phyloP scores from a whole-genome alignment of 2,888 invertebrate species.

The Xestia c-nigrum region DNA sequence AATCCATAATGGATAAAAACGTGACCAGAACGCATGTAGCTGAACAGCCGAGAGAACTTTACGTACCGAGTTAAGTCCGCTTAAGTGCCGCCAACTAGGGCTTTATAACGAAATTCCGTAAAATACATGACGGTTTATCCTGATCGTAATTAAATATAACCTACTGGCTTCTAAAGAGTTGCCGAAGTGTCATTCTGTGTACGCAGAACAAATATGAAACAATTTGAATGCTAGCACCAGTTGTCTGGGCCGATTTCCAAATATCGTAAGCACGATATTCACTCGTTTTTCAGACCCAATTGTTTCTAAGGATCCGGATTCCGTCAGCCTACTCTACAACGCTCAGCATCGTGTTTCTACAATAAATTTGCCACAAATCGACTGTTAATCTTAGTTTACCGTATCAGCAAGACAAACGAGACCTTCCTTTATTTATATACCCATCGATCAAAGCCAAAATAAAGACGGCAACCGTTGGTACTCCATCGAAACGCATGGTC shows the following conservation, averaged over 20 bases:
- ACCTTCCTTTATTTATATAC: slow-evolving; percentile 57
- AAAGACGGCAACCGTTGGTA: slow-evolving; percentile 66
- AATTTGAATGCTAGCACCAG: background rate
- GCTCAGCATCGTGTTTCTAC: slow-evolving; percentile 7
- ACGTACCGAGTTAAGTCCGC: slow-evolving; percentile 51
- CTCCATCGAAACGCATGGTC: slow-evolving; percentile 55
- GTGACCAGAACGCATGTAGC: slow-evolving; percentile 67
- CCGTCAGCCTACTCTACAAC: slow-evolving; percentile 15
- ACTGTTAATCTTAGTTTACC: slow-evolving; percentile 58
- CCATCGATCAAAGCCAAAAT: slow-evolving; percentile 67
- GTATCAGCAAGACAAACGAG: slow-evolving; percentile 58
- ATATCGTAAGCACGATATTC: background rate
- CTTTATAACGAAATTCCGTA: slow-evolving; percentile 54
- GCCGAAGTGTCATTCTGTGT: background rate
- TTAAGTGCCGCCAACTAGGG: slow-evolving; percentile 62
- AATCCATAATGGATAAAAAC: slow-evolving; percentile 68
- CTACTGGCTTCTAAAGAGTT: background rate
- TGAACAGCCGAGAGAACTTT: slow-evolving; percentile 57
- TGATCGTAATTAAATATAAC: slow-evolving; percentile 23
- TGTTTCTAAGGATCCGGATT: slow-evolving; percentile 20
- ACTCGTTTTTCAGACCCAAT: slow-evolving; percentile 10
- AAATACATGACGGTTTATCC: slow-evolving; percentile 35
- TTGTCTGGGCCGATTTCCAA: background rate
- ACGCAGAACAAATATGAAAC: background rate
- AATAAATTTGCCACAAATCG: slow-evolving; percentile 38